A percentile compares a stretch with the other conserved stretches of the same genome.
phyloP scores from a whole-genome alignment of 2,888 invertebrate species.

The Nomada fucata region DNA sequence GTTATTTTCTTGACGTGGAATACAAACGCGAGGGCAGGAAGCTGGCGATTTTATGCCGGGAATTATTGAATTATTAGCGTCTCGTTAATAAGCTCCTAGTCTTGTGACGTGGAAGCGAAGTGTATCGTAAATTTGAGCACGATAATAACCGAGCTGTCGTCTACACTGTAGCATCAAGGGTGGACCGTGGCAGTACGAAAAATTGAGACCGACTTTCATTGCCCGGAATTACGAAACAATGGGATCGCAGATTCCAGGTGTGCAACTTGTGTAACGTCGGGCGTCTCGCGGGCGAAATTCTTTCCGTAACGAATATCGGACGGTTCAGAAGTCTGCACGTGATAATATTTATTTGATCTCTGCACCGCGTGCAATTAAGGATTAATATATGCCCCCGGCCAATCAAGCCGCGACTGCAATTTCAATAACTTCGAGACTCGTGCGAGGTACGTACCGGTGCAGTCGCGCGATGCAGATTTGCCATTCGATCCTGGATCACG shows the following conservation, averaged over 20 bases:
- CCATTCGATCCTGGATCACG: conserved; percentile 51
- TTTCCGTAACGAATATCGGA: not conserved
- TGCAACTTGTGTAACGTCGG: conserved; percentile 1
- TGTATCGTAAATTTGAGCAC: not conserved
- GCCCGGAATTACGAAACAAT: not conserved
- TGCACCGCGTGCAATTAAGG: no score
- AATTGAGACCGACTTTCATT: conserved; percentile 8
- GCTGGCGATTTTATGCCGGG: conserved; percentile 33
- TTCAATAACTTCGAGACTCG: no score
- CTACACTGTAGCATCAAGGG: conserved; percentile 42
- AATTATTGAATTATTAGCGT: conserved; percentile 55
- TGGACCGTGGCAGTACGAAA: not conserved
- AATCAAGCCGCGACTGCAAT: no score
- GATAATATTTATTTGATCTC: no score
- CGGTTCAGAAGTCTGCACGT: no score
- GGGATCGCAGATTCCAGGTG: not conserved
- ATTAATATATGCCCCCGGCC: no score
- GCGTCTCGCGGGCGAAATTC: not conserved
- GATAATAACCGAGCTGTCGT: conserved; percentile 32
- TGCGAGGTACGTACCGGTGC: no score
- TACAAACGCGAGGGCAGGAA: conserved; percentile 22
- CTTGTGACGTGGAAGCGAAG: conserved; percentile 23
- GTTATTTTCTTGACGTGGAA: conserved; percentile 41
- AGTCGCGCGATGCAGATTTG: not conserved
- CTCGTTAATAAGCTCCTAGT: conserved; percentile 43